Base-by-base conservation (phyloP, 2,888 invertebrate species). In the Dynastes grantii region DNA sequence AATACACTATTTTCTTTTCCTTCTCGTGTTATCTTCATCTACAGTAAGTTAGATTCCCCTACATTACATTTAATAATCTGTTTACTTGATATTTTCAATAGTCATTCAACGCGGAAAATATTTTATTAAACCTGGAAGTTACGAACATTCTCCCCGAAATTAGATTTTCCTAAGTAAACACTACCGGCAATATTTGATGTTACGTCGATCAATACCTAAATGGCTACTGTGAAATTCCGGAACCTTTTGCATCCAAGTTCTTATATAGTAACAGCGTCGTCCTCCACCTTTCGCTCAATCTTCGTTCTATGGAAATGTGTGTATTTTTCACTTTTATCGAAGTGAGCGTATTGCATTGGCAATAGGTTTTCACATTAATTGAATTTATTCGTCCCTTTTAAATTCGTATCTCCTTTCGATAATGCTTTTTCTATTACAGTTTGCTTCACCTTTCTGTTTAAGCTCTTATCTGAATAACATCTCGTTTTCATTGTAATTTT, bases 141-240 rank as follows among this genome's bases (percentile, higher is more conserved):
- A 40, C 68, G 16, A 27, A 73, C 37, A 58, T 73, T 73, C 40
- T 73, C 55, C 37, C 22, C 58, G 58, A 73, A 73, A 73, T 73
- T 55, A 58, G 58, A 73, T 73, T 73, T 58, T 55, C 73, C 73
- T 73, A 73, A 73, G 73, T 55, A 73, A 73, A 73, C 73, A 73
- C 58, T 73, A 73, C 73, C 58, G 73, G 40, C 58, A 61, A 73
- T 61, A 58, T 40, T 37, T 58, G 58, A 58, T 40, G 73, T 58
- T 37, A 22, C 58, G 16, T 22, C 73, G 73, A 73, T 73, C 73
- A 58, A 73, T 73, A 73, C 16, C 58, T 40, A 73, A 73, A 73
- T 73, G 51, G 37, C 58, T 40, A 40, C 16, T 58, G 22, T 58
- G 73, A 58, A 40, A 58, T 58, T 73, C 40, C 29, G 22, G 40